Evolutionary conservation across 2,888 invertebrate genomes (phyloP), one percentile per base, ranked within the genome.

Genomic region (Lochmaea crataegi): DNA sequence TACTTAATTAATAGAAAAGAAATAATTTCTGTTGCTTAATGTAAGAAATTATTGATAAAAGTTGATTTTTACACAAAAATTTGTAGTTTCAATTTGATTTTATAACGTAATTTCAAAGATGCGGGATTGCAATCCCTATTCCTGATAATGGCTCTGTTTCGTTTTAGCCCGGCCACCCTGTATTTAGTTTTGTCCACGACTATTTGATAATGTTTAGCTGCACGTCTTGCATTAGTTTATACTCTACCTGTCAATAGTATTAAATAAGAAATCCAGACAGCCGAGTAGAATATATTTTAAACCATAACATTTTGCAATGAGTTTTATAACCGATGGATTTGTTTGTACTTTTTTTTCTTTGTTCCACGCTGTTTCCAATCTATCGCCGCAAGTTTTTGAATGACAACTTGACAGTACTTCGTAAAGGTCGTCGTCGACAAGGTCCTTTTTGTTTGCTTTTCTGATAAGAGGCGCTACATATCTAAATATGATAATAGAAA

Each of bases 381-480:
- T 69, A 45, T 77, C 75, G 1, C 79, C 81, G n/a, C 80, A 74
- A 69, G 71, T 71, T 45, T 79, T 75, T 3, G 81, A 80, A 64
- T 63, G 71, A 48, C 77, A 88, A 38, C 86, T 85, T 58, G 86
- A 84, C 16, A 89, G 84, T 58, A 89, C 88, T 78, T 88, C 87
- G 78, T 89, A 91, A 18, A 92, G 82, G 80, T 92, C 91, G 48
- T 89, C 86, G 42, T 90, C 89, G 80, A 90, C 90, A 51, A 93
- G 88, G 78, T 92, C 92, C 18, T 90, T 88, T 71, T 87, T 89
- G 77, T 89, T 90, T 7, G 93, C 93, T 72, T 90, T 88, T 84
- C 89, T 90, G 81, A 93, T 92, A 7, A 90, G 89, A 76, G 90
- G 90, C 66, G 91, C 84, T 0, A 92, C 89, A 90, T 92, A 93